Conservation (phyloP, 2,113 vertebrate genomes). For the Nothocercus nigrocapillus region DNA sequence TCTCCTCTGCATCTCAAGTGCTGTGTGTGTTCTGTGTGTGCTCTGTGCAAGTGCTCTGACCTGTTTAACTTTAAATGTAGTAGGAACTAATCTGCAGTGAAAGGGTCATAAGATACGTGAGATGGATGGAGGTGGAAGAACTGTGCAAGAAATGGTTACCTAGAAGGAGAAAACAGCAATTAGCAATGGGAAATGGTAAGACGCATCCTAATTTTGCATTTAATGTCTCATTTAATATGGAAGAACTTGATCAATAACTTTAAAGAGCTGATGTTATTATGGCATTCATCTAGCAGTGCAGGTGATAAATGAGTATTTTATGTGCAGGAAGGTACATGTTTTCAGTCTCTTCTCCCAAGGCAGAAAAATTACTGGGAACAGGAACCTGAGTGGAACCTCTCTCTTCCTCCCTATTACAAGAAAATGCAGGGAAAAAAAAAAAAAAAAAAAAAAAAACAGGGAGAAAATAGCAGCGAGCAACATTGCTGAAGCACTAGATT, state of each 20-base stretch:
- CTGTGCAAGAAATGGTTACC: background rate
- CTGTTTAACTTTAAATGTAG: background rate
- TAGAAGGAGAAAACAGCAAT: background rate
- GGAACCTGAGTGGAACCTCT: background rate
- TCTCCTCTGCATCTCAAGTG: background rate
- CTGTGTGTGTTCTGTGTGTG: background rate
- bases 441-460: background rate
- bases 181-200: background rate
- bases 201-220: background rate
- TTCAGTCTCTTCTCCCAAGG: background rate
- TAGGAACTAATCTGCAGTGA: background rate
- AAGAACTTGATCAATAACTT: background rate
- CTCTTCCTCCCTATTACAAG: background rate
- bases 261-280: background rate
- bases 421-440: background rate
- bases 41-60: background rate
- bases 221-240: background rate
- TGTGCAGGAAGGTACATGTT: background rate
- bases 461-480: background rate
- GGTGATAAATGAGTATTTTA: background rate
- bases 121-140: background rate
- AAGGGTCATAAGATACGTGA: background rate
- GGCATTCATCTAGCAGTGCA: background rate
- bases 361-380: background rate
- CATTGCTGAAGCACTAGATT: background rate